These are phyloP conservation scores for Coptodon bakossiorum DNA, from an alignment of 2,113 vertebrate genomes.

Conservation along the genomic window DNA sequence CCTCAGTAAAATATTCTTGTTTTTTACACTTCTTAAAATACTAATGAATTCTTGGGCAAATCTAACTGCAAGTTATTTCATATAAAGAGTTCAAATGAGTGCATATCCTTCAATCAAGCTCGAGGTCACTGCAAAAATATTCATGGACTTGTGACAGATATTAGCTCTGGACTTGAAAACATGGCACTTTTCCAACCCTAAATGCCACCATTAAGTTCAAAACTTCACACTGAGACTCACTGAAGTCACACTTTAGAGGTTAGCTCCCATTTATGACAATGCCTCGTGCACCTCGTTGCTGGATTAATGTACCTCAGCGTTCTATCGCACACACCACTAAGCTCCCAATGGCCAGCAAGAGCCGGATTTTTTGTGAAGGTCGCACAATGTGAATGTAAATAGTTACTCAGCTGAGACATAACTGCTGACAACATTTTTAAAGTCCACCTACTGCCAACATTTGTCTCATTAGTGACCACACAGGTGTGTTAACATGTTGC, in stretches of 20 bases:
- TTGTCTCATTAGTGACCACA: not conserved
- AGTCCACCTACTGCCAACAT: not conserved
- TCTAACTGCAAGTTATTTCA: not conserved
- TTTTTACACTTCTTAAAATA: not conserved
- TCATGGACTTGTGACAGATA: not conserved
- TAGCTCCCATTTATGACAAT: conserved; percentile 30
- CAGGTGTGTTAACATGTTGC: conserved; percentile 18
- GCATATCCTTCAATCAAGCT: not conserved
- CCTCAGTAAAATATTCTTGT: not conserved
- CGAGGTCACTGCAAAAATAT: not conserved
- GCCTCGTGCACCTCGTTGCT: conserved; percentile 25
- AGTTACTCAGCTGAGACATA: conserved; percentile 9
- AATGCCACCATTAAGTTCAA: not conserved
- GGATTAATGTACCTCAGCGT: conserved; percentile 49
- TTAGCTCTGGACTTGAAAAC: not conserved
- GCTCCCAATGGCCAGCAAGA: conserved; percentile 25
- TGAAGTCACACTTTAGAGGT: conserved; percentile 12
- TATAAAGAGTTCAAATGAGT: not conserved
- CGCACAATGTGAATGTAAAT: conserved; percentile 36
- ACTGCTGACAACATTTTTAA: not conserved
- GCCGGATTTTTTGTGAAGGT: conserved; percentile 37
- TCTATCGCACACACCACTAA: conserved; percentile 41
- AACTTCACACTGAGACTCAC: not conserved
- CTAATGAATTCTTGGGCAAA: not conserved
- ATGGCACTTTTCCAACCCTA: not conserved